Evolutionary conservation across 2,888 invertebrate genomes (phyloP).

Genomic region (Hyalella azteca): DNA sequence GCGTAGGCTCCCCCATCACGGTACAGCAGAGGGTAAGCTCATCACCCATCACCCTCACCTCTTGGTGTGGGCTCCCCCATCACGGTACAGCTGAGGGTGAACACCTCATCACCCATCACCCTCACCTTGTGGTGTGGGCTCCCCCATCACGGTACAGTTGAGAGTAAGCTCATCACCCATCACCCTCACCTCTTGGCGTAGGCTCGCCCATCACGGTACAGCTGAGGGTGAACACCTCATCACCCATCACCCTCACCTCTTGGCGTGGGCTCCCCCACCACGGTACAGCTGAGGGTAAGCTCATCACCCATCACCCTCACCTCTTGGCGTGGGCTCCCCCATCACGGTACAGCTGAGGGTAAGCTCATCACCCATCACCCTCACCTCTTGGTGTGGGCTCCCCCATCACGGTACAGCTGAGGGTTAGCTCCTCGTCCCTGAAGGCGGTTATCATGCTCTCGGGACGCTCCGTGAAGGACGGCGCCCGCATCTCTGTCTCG

Average conservation of each 20-base stretch:
- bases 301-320: conserved; percentile 86
- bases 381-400: conserved; percentile 85
- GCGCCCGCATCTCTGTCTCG: conserved; percentile 57
- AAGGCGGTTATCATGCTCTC: conserved; percentile 77
- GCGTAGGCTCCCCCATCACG: conserved; percentile 81
- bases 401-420: conserved; percentile 81
- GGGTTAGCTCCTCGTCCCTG: conserved; percentile 80
- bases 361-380: conserved; percentile 79
- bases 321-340: conserved; percentile 84
- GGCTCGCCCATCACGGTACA: conserved; percentile 84
- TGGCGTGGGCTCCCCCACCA: conserved; percentile 83
- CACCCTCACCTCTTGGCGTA: conserved; percentile 77
- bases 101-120: too few relatives aligned
- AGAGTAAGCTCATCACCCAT: conserved; percentile 85
- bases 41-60: conserved; percentile 77
- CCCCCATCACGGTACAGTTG: conserved; percentile 80
- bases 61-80: conserved; percentile 84
- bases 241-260: conserved; percentile 78
- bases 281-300: conserved; percentile 80
- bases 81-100: too few relatives aligned
- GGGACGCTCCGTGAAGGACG: conserved; percentile 77
- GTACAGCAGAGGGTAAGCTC: conserved; percentile 83
- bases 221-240: conserved; percentile 82
- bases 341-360: conserved; percentile 81
- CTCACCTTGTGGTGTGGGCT: conserved; percentile 83